Conservation (phyloP, 2,113 vertebrate genomes). For the Anas platyrhynchos region DNA sequence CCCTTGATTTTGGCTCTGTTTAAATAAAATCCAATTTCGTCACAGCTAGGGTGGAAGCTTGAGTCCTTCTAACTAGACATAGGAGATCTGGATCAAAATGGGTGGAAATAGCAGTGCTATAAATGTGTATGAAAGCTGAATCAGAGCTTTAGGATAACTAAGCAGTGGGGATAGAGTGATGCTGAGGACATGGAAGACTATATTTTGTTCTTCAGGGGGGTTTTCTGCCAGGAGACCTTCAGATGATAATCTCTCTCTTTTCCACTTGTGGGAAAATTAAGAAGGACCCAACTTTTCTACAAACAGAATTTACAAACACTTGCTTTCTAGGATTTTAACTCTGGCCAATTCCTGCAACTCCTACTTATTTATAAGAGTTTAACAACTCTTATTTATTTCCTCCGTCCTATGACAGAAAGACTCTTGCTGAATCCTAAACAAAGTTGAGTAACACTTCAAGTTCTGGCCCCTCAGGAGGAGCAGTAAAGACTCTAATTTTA, state of each 20-base stretch:
- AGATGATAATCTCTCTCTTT: background rate
- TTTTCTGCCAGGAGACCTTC: background rate
- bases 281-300: background rate
- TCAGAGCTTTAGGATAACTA: background rate
- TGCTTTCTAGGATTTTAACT: constrained; percentile 36
- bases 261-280: background rate
- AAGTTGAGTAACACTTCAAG: background rate
- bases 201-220: background rate
- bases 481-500: background rate
- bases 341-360: background rate
- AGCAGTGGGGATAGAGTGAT: background rate
- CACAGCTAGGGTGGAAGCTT: background rate
- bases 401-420: background rate
- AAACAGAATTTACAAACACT: background rate
- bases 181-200: background rate
- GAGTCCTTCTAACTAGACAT: background rate
- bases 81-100: background rate
- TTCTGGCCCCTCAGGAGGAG: background rate
- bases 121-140: background rate
- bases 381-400: background rate
- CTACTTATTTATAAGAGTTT: background rate
- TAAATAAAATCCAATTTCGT: background rate
- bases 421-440: background rate
- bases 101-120: background rate
- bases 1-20: background rate